Conservation (phyloP, 2,797 vertebrate species). For the Muscicapa striata region DNA sequence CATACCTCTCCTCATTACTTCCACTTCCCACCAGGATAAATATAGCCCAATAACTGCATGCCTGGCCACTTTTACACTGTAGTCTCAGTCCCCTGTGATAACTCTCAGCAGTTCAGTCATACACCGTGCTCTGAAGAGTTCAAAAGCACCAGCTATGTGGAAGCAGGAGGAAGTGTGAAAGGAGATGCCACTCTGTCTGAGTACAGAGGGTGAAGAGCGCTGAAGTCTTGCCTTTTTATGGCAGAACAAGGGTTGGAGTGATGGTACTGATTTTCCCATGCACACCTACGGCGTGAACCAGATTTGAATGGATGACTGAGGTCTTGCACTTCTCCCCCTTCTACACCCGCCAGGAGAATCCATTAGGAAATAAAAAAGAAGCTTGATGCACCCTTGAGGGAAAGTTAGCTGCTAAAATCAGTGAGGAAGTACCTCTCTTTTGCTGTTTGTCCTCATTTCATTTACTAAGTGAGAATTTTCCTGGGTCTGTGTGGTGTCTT, state of each 20-base stretch:
- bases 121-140: neutral
- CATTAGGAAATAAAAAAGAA: neutral
- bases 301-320: neutral
- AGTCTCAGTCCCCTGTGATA: neutral
- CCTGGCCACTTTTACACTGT: neutral
- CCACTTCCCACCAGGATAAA: neutral
- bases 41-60: neutral
- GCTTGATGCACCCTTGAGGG: neutral
- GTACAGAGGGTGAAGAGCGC: neutral
- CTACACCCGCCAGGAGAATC: neutral
- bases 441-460: neutral
- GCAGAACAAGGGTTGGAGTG: neutral
- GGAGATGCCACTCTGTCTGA: neutral
- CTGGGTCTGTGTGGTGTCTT: neutral
- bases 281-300: fast-evolving
- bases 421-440: neutral
- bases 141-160: neutral
- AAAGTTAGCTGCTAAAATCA: conserved; percentile 6
- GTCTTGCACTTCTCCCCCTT: neutral
- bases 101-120: neutral
- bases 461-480: conserved; percentile 24
- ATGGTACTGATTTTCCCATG: neutral
- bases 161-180: neutral
- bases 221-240: neutral
- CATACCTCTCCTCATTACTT: neutral